Base-by-base conservation (phyloP, 2,797 vertebrate species). In the Lacerta viridis region DNA sequence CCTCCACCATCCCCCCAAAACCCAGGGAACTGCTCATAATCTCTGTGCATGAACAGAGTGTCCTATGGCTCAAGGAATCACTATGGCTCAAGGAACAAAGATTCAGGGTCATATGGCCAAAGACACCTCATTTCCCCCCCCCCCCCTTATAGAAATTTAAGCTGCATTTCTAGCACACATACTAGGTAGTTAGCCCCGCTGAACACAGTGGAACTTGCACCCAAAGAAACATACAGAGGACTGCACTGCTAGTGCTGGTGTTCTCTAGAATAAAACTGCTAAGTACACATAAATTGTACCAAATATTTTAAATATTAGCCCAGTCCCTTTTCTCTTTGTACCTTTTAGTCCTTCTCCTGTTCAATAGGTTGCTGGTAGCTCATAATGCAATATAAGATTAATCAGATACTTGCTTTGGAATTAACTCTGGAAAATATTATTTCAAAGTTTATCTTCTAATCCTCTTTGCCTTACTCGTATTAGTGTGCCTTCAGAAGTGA, bases 321-420 rank as follows among this genome's bases (percentile, higher is more conserved):
- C 55, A 27, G 29, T 10, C 7, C 50, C 71, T 41, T 74, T 39
- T 64, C 9, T 39, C 7, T 39, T 33, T 84, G 87, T 90, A 80
- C 68, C 85, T 8, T 89, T 20, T 39, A 77, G 76, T 64, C 91
- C 71, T 36, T 66, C 80, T 88, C 93, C 29, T 29, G 89, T 87
- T 75, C 87, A 77, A 88, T 89, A 92, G 72, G 9, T 89, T 29
- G 23, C 78, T 75, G 18, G 18, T 10, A n/a, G 5, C 1, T 87
- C 68, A 61, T n/a, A 33, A 74, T 64, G 36, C n/a, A n/a, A 75
- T 25, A 87, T 41, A 46, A 81, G 33, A 72, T 71, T 55, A 74
- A 84, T 84, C 43, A 36, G 71, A 84, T 36, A 10, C 36, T 88
- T 92, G 29, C 74, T 90, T 94, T 69, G 92, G 88, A 83, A 39